Evolutionary conservation across 2,113 vertebrate species (phyloP), one percentile per base, ranked within the genome.

Genomic region (Cardinalis cardinalis): DNA sequence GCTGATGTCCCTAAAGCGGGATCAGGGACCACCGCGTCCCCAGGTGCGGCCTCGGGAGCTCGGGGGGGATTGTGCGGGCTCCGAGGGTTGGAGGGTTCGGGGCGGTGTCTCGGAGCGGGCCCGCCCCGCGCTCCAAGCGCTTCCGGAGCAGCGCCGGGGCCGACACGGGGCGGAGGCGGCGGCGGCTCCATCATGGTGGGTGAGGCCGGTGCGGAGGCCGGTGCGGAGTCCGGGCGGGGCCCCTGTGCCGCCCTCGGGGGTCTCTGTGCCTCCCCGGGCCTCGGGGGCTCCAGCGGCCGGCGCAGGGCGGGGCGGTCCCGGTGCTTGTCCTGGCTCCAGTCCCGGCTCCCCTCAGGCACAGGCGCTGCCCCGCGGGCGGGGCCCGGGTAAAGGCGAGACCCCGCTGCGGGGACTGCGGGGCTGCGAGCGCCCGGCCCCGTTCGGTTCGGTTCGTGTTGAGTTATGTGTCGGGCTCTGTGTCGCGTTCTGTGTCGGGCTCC

Each of bases 51-150:
- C 40, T 14, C 5, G n/a, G 24, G 6, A 15, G 24, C 8, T 3
- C 3, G 24, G 29, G 7, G 24, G 6, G 12, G 7, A 1, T 18
- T 1, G 24, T 0, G 25, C 0, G 19, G 14, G 5, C 1, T 7
- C 31, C 4, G 15, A 4, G 18, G 6, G 1, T 4, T 2, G 2
- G 28, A 9, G 46, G 46, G 6, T 1, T 4, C 51, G 10, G 60
- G 70, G 36, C 4, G 24, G 43, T 18, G 34, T 18, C 10, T 14
- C 34, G 41, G 8, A 9, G 48, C 84, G 25, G 34, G 3, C 31
- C 84, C 65, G 65, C 73, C 84, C 84, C 74, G 41, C 34, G 21
- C 65, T 31, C 56, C 5, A 4, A 78, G 65, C 65, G 41, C 73
- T 87, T 70, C 73, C 84, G 84, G 84, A 56, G 48, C 73, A 63